Evolutionary conservation across 35 echinoderm and acorn worm species (phyloP).

Genomic region (Diadema setosum): DNA sequence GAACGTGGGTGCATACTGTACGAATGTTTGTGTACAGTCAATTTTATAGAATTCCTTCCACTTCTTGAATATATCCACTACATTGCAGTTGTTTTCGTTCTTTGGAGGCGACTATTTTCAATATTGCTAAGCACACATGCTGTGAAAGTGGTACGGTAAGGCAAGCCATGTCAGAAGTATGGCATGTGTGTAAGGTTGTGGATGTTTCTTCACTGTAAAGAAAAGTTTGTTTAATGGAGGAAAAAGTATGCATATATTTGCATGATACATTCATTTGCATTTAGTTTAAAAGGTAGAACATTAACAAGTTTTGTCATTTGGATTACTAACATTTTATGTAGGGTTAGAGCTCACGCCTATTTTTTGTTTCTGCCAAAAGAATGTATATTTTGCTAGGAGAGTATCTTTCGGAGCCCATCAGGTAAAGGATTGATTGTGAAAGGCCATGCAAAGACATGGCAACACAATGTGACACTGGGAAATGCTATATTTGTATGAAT

Average conservation of each 20-base stretch:
- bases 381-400: neutral
- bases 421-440: neutral
- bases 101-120: too few relatives aligned
- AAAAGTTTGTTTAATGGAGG: too few relatives aligned
- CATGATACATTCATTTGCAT: constrained; percentile 11
- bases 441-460: neutral
- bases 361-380: neutral
- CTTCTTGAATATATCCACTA: too few relatives aligned
- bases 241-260: constrained; percentile 10
- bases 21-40: too few relatives aligned
- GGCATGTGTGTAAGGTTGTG: too few relatives aligned
- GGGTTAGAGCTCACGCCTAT: neutral
- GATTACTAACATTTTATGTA: neutral
- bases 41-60: too few relatives aligned
- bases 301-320: constrained; percentile 3
- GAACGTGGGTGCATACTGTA: too few relatives aligned
- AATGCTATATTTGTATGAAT: neutral
- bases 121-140: too few relatives aligned
- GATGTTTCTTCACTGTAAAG: too few relatives aligned
- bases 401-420: neutral
- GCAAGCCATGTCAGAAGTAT: too few relatives aligned
- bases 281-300: neutral
- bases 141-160: too few relatives aligned
- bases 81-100: too few relatives aligned
- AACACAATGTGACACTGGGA: neutral